Percentiles rank a stretch among this genome's conserved stretches.
phyloP scores from a whole-genome alignment of 2,113 vertebrate species.

The Nycticorax nycticorax region DNA sequence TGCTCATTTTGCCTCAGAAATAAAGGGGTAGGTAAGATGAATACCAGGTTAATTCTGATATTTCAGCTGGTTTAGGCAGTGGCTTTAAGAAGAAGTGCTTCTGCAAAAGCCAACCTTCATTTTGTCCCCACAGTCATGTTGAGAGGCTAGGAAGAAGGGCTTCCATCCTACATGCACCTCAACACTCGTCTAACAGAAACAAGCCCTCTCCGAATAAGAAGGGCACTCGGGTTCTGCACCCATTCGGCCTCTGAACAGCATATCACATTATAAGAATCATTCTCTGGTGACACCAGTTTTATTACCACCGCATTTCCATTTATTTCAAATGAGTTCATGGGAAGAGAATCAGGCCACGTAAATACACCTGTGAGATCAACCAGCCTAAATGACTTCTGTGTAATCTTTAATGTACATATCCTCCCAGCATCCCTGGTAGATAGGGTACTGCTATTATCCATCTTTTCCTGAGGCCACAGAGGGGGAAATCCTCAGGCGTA shows the following conservation, averaged over 20 bases:
- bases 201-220: neutral
- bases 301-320: neutral
- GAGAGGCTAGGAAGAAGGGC: neutral
- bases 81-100: neutral
- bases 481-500: neutral
- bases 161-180: neutral
- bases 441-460: neutral
- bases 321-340: neutral
- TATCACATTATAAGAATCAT: neutral
- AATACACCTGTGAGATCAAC: constrained; percentile 32
- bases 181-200: neutral
- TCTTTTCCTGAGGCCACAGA: neutral
- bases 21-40: neutral
- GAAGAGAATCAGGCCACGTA: neutral
- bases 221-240: neutral
- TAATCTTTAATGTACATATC: neutral
- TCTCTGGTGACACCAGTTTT: neutral
- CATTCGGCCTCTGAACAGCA: neutral
- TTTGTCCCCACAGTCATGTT: neutral
- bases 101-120: neutral
- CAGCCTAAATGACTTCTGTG: neutral
- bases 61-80: neutral
- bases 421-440: neutral
- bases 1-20: neutral
- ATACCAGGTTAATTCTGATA: neutral